Evolutionary conservation across 2,888 invertebrate genomes (phyloP).

Genomic region (Drosophila atripex): DNA sequence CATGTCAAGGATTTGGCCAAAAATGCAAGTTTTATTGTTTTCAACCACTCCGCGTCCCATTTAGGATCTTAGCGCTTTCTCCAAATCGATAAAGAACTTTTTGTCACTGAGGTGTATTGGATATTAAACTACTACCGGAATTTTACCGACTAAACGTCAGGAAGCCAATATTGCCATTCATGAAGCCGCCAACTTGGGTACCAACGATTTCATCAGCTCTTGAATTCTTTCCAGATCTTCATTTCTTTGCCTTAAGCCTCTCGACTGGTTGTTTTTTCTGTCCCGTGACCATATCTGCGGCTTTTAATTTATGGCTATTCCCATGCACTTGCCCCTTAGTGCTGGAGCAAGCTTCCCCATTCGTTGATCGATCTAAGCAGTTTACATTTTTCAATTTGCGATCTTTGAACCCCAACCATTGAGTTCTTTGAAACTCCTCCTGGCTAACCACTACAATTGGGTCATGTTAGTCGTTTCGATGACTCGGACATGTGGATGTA

Average conservation of each 20-base stretch:
- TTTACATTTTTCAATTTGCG: slow-evolving; percentile 78
- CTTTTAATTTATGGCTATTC: slow-evolving; percentile 80
- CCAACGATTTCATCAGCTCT: not conserved
- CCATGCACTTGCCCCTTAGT: slow-evolving; percentile 67
- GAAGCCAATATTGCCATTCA: not conserved
- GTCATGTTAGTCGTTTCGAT: not conserved
- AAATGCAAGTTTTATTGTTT: slow-evolving; percentile 64
- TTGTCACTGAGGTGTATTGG: not conserved
- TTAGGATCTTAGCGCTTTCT: slow-evolving; percentile 17
- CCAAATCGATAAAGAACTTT: not conserved
- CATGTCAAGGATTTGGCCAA: slow-evolving; percentile 60
- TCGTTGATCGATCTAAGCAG: slow-evolving; percentile 6
- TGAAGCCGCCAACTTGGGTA: too few relatives aligned
- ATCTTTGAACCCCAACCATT: slow-evolving; percentile 76
- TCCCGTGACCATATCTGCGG: slow-evolving; percentile 73
- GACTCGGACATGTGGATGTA: slow-evolving; percentile 50
- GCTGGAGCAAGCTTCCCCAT: slow-evolving; percentile 14
- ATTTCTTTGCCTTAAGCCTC: not conserved
- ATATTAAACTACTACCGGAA: not conserved
- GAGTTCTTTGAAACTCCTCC: slow-evolving; percentile 72
- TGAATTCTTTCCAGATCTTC: slow-evolving; percentile 17
- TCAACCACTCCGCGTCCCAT: slow-evolving; percentile 47
- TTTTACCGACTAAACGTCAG: not conserved
- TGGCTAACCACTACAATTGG: not conserved
- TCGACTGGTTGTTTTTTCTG: slow-evolving; percentile 60